These are phyloP conservation scores for Coleophora deauratella DNA, from an alignment of 2,888 invertebrate genomes.

Conservation along the genomic window DNA sequence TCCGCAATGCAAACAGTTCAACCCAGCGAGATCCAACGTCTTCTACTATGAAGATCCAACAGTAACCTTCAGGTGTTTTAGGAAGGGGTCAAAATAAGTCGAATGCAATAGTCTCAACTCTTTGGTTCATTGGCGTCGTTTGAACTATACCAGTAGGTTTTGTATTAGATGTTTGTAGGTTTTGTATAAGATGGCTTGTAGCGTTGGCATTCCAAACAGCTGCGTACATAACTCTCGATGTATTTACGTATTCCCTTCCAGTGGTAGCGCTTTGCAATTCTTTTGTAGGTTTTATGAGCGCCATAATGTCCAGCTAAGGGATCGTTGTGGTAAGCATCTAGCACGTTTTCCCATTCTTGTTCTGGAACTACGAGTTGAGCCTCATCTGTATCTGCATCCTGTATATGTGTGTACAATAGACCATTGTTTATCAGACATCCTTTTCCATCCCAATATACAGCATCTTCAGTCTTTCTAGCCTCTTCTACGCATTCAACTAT, in stretches of 20 bases:
- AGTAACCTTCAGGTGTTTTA: not conserved
- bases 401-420: conserved; percentile 6
- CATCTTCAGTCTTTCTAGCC: not conserved
- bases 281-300: conserved; percentile 4
- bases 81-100: conserved; percentile 19
- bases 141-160: conserved; percentile 12
- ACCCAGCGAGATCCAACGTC: conserved; percentile 16
- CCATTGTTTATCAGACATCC: conserved; percentile 11
- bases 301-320: conserved; percentile 22
- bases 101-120: conserved; percentile 13
- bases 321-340: conserved; percentile 18
- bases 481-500: conserved; percentile 3
- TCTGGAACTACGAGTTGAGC: conserved; percentile 15
- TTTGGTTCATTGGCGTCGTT: conserved; percentile 11
- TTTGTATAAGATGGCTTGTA: conserved; percentile 14
- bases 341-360: conserved; percentile 12
- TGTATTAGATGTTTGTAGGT: conserved; percentile 13
- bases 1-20: conserved; percentile 27
- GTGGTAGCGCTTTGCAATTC: conserved; percentile 1
- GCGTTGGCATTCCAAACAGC: conserved; percentile 13
- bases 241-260: conserved; percentile 6
- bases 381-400: conserved; percentile 10
- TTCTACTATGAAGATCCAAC: conserved; percentile 18
- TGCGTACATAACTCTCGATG: conserved; percentile 5
- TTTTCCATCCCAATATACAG: conserved; percentile 7